phyloP scores from a whole-genome alignment of 2,888 invertebrate species.

The Heteromurus nitidus region DNA sequence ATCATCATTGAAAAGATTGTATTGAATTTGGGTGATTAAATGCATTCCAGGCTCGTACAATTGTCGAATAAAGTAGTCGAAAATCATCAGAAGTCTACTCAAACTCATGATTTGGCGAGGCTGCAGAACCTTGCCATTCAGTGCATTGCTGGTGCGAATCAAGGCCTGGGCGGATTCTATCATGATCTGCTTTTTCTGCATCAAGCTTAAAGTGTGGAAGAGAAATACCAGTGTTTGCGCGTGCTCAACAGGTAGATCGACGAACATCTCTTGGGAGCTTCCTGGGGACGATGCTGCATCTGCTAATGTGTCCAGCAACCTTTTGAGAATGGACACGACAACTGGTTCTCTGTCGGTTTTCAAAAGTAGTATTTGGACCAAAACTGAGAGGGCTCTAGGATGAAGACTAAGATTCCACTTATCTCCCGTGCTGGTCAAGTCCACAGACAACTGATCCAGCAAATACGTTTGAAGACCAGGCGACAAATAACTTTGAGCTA shows the following conservation, averaged over 20 bases:
- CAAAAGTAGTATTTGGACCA: conserved; percentile 88
- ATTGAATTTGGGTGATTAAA: conserved; percentile 89
- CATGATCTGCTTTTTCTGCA: conserved; percentile 96
- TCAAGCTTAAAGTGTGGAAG: conserved; percentile 94
- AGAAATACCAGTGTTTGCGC: conserved; percentile 93
- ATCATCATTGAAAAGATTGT: conserved; percentile 85
- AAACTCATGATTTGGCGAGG: conserved; percentile 84
- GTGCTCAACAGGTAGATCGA: conserved; percentile 82
- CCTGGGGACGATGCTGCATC: conserved; percentile 81
- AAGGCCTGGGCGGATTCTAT: conserved; percentile 77
- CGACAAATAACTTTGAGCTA: conserved; percentile 83
- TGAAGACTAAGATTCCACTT: conserved; percentile 88
- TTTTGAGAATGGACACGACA: conserved; percentile 93
- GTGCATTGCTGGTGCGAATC: conserved; percentile 68
- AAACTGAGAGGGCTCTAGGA: conserved; percentile 85
- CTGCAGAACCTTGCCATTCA: conserved; percentile 66
- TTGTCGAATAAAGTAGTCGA: conserved; percentile 96
- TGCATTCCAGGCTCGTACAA: conserved; percentile 93
- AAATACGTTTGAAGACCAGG: conserved; percentile 84
- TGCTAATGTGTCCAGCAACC: conserved; percentile 90
- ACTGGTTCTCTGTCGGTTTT: conserved; percentile 92
- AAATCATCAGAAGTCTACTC: conserved; percentile 87
- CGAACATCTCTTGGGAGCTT: conserved; percentile 54
- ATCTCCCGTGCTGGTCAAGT: conserved; percentile 76
- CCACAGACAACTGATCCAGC: conserved; percentile 84